Evolutionary conservation across 92 coral and sea anemone genomes (phyloP).

Genomic region (Paramuricea clavata): DNA sequence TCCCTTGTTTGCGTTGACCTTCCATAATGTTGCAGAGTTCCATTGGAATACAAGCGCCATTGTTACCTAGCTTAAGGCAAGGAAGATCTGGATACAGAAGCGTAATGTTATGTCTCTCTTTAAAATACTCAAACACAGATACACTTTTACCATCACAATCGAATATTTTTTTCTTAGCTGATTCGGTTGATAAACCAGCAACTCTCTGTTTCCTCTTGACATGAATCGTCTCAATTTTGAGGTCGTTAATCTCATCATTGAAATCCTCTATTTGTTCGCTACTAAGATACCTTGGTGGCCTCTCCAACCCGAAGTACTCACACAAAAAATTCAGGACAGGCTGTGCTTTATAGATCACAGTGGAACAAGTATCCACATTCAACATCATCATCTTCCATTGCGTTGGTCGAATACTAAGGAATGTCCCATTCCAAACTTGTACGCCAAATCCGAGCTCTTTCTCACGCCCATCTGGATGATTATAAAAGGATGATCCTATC

Average conservation of each 20-base stretch:
- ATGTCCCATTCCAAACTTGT: constrained; percentile 54
- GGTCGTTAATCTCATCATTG: constrained; percentile 66
- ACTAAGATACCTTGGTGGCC: background rate
- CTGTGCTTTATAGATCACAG: constrained; percentile 80
- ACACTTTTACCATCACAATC: constrained; percentile 16
- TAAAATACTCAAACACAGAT: constrained; percentile 78
- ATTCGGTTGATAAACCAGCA: constrained; percentile 59
- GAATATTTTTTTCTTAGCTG: constrained; percentile 60
- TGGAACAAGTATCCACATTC: constrained; percentile 67
- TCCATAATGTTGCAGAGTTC: constrained; percentile 80
- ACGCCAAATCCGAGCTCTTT: constrained; percentile 59
- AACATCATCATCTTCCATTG: constrained; percentile 61
- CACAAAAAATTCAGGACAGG: constrained; percentile 70
- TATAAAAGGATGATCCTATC: constrained; percentile 48
- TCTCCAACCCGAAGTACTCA: constrained; percentile 47
- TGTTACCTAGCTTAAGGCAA: constrained; percentile 56
- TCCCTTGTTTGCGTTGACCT: constrained; percentile 51
- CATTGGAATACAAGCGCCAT: constrained; percentile 80
- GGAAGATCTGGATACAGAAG: constrained; percentile 72
- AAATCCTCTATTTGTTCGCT: constrained; percentile 5
- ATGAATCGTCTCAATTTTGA: constrained; percentile 74
- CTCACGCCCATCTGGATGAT: background rate
- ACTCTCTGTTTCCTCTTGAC: constrained; percentile 74
- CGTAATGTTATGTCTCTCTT: constrained; percentile 50
- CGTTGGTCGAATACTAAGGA: constrained; percentile 38